phyloP scores from a whole-genome alignment of 2,888 invertebrate genomes.

The Stenichneumon culpator region DNA sequence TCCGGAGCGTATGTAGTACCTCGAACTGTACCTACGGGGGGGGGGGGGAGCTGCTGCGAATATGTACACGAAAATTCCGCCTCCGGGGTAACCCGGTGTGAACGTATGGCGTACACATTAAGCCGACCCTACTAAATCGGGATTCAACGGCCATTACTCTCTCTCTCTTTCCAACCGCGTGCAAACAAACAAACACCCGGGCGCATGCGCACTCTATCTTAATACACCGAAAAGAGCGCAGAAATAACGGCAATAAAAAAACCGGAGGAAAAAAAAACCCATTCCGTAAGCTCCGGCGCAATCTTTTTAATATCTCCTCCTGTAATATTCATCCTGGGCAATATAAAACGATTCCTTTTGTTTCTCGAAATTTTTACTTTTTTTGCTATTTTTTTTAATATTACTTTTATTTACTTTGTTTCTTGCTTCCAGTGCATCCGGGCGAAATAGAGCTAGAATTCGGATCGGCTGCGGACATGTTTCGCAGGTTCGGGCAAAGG shows the following conservation, averaged over 20 bases:
- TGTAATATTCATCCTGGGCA: constrained; percentile 12
- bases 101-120: constrained; percentile 61
- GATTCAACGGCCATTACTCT: constrained; percentile 60
- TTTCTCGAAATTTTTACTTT: background rate
- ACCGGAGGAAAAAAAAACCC: background rate
- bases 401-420: background rate
- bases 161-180: constrained; percentile 18
- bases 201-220: constrained; percentile 28
- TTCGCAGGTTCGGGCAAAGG: background rate
- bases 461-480: constrained; percentile 26
- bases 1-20: constrained; percentile 17
- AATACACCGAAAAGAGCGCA: constrained; percentile 37
- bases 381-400: background rate
- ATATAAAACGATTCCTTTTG: background rate
- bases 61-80: constrained; percentile 49
- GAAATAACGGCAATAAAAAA: constrained; percentile 20
- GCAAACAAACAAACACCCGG: background rate
- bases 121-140: constrained; percentile 62
- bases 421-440: background rate
- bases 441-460: constrained; percentile 15
- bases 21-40: constrained; percentile 3
- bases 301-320: constrained; percentile 55
- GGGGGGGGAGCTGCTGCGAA: background rate
- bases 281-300: constrained; percentile 14
- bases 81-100: constrained; percentile 43